phyloP scores from a whole-genome alignment of 2,797 vertebrate species.

The Mormyrus hasselquistii region DNA sequence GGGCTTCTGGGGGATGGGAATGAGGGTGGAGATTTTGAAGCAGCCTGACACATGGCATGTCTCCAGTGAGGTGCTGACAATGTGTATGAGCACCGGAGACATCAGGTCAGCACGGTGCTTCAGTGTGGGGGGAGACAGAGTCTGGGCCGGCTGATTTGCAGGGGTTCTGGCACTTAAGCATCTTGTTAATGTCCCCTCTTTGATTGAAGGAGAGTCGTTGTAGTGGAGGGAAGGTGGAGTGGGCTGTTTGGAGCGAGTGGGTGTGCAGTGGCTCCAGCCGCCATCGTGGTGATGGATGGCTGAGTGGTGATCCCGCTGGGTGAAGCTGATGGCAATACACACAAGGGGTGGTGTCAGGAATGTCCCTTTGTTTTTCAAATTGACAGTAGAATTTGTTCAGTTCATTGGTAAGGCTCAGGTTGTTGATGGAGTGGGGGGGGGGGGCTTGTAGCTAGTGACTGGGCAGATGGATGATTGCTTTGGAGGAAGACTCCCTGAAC shows the following conservation, averaged over 20 bases:
- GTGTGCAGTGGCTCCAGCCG: neutral
- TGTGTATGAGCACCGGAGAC: neutral
- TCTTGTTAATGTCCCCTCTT: neutral
- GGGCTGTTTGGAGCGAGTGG: neutral
- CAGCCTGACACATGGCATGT: neutral
- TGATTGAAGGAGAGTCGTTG: neutral
- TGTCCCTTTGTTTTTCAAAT: neutral
- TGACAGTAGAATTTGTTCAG: neutral
- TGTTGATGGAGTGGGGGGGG: neutral
- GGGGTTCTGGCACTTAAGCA: neutral
- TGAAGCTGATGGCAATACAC: neutral
- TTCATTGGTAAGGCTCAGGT: neutral
- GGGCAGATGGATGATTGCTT: neutral
- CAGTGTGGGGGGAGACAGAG: neutral
- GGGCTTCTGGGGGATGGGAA: neutral
- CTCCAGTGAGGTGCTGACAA: neutral
- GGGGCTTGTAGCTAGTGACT: neutral
- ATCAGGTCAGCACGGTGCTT: neutral
- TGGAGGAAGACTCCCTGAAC: neutral
- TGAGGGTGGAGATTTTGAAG: neutral
- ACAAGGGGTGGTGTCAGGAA: neutral
- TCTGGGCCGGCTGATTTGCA: neutral
- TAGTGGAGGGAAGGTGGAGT: neutral
- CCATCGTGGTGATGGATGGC: neutral
- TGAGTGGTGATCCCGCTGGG: neutral